These are phyloP conservation scores for Aleiodes leptofemur DNA, from an alignment of 2,888 invertebrate species.

Conservation along the genomic window DNA sequence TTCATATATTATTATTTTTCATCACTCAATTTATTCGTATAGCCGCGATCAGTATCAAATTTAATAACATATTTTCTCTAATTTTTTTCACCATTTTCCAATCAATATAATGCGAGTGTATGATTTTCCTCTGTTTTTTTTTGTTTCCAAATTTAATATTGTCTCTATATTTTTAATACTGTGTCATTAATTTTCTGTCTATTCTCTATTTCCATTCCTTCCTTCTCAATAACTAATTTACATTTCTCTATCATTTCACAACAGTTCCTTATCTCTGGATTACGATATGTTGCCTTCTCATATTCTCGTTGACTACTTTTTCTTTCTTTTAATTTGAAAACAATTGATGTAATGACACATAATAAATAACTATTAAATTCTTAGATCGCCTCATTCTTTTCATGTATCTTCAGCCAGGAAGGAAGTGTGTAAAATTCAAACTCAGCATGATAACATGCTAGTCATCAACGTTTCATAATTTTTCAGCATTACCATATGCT, in stretches of 20 bases:
- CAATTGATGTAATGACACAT: background rate
- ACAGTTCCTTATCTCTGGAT: background rate
- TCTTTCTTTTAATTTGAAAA: background rate
- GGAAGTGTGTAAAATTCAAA: too few relatives aligned
- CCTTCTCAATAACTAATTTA: too few relatives aligned
- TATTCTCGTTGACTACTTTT: slow-evolving; percentile 14
- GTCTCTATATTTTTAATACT: too few relatives aligned
- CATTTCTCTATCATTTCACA: background rate
- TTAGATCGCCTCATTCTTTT: background rate
- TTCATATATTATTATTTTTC: too few relatives aligned
- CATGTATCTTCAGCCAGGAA: background rate
- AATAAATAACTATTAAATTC: too few relatives aligned
- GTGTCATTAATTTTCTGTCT: too few relatives aligned
- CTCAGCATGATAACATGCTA: too few relatives aligned
- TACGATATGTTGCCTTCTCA: slow-evolving; percentile 22
- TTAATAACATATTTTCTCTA: background rate
- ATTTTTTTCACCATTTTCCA: background rate
- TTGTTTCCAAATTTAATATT: too few relatives aligned
- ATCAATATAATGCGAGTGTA: background rate
- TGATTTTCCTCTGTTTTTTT: background rate
- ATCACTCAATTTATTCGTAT: background rate
- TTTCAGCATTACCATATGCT: too few relatives aligned
- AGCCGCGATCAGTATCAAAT: slow-evolving; percentile 15
- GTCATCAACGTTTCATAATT: too few relatives aligned
- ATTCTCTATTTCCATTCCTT: too few relatives aligned